These are phyloP conservation scores for Erpobdella octoculata DNA, from an alignment of 2,888 invertebrate species.

Conservation along the genomic window DNA sequence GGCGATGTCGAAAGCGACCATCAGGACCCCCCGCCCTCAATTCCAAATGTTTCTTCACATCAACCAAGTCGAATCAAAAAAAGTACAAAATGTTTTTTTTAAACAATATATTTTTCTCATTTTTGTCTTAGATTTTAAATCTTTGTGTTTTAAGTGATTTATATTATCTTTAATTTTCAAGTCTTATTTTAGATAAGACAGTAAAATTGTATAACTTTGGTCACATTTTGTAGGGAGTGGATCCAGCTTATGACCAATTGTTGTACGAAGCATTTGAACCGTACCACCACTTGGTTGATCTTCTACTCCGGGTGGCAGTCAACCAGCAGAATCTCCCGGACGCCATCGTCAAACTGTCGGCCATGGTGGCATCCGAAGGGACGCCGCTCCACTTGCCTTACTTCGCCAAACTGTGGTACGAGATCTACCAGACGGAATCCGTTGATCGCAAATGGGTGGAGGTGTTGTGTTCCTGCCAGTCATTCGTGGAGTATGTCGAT, in stretches of 20 bases:
- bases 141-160: no score
- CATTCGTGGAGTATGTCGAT: conserved; percentile 80
- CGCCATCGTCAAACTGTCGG: conserved; percentile 69
- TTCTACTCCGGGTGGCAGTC: conserved; percentile 76
- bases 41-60: conserved; percentile 76
- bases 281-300: conserved; percentile 81
- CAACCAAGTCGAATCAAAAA: conserved; percentile 64
- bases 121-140: no score
- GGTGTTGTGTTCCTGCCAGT: conserved; percentile 71
- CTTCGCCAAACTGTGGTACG: conserved; percentile 77
- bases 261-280: conserved; percentile 72
- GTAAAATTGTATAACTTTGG: neutral
- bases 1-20: conserved; percentile 57
- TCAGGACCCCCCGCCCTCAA: conserved; percentile 68
- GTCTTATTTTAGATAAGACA: neutral
- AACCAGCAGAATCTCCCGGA: conserved; percentile 78
- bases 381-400: conserved; percentile 77
- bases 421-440: conserved; percentile 56
- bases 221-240: conserved; percentile 59
- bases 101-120: no score
- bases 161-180: no score
- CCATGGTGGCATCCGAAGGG: conserved; percentile 83
- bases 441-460: conserved; percentile 73
- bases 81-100: conserved; percentile 52
- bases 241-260: conserved; percentile 69